phyloP scores from a whole-genome alignment of 2,797 vertebrate genomes.

The Trachops cirrhosus region DNA sequence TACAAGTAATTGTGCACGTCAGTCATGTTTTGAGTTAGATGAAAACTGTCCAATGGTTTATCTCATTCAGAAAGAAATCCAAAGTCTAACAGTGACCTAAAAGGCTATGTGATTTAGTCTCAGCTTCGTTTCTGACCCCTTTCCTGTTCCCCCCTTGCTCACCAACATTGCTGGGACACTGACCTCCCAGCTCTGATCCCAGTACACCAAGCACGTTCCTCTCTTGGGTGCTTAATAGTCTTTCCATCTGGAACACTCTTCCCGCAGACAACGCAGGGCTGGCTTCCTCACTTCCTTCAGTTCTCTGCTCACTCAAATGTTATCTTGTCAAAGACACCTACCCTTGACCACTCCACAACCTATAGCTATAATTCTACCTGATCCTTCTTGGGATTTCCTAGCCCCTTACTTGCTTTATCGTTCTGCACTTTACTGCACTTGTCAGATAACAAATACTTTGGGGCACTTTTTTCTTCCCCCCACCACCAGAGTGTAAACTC shows the following conservation, averaged over 20 bases:
- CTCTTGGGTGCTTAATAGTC: background rate
- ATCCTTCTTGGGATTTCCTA: background rate
- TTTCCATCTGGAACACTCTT: background rate
- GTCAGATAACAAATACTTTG: background rate
- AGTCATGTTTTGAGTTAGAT: background rate
- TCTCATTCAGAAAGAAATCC: background rate
- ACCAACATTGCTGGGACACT: background rate
- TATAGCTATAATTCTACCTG: background rate
- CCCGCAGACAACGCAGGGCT: background rate
- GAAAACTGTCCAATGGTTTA: background rate
- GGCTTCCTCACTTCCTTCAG: background rate
- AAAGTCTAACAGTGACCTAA: background rate
- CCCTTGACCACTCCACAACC: background rate
- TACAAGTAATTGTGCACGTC: background rate
- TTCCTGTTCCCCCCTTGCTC: background rate
- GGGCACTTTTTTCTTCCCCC: background rate
- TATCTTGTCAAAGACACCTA: background rate
- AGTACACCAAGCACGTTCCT: background rate
- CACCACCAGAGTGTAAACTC: background rate
- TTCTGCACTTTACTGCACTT: background rate
- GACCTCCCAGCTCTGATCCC: background rate
- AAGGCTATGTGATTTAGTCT: background rate
- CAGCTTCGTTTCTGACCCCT: background rate
- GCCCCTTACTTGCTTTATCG: background rate
- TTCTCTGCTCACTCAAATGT: background rate